phyloP scores from a whole-genome alignment of 1,140 invertebrate genomes.

The Telenomus remus region DNA sequence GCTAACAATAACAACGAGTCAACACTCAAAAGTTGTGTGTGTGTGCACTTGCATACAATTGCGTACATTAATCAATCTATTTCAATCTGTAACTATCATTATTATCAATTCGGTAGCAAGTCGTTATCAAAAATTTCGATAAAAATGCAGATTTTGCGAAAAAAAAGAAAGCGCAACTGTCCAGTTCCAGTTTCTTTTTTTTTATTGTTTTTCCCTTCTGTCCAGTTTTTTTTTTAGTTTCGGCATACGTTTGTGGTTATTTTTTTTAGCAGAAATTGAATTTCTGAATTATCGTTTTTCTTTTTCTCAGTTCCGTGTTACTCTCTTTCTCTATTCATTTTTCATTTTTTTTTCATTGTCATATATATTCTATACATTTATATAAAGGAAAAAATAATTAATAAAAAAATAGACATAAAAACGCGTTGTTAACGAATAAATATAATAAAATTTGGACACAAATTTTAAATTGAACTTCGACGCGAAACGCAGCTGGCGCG shows the following conservation, averaged over 20 bases:
- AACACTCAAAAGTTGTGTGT: conserved; percentile 73
- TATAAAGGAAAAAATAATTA: conserved; percentile 53
- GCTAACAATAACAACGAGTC: conserved; percentile 77
- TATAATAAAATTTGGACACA: conserved; percentile 69
- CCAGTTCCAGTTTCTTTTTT: conserved; percentile 42
- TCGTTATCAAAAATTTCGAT: conserved; percentile 56
- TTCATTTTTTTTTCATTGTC: conserved; percentile 25
- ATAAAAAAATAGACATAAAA: conserved; percentile 57
- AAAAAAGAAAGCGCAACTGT: conserved; percentile 49
- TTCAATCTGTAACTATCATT: conserved; percentile 73
- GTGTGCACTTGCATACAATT: conserved; percentile 69
- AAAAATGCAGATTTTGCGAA: conserved; percentile 37
- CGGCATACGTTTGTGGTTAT: background rate
- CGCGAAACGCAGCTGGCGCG: conserved; percentile 48
- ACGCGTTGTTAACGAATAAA: conserved; percentile 64
- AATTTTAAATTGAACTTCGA: conserved; percentile 57
- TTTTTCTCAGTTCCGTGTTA: conserved; percentile 28
- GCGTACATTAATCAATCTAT: conserved; percentile 68
- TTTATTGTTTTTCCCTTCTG: conserved; percentile 8
- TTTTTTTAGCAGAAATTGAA: conserved; percentile 27
- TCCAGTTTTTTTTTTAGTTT: conserved; percentile 13
- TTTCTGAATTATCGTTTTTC: conserved; percentile 14
- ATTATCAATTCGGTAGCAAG: conserved; percentile 72
- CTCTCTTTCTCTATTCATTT: conserved; percentile 41
- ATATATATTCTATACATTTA: conserved; percentile 56